Conservation (phyloP, 2,797 vertebrate genomes). For the Arrhamphus sclerolepis region DNA sequence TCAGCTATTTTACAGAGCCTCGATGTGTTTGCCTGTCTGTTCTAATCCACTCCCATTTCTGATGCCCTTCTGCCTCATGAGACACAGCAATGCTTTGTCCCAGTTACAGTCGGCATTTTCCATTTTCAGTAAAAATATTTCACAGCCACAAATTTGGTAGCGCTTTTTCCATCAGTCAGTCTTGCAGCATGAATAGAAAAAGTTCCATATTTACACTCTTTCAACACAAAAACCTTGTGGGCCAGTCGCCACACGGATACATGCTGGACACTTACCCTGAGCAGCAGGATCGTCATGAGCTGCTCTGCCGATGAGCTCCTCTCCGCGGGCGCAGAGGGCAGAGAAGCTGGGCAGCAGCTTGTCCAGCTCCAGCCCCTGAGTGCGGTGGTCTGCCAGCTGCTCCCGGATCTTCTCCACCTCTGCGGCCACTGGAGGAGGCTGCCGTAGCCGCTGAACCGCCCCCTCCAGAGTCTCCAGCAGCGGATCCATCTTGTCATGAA, state of each 20-base stretch:
- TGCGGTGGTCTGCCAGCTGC: constrained; percentile 93
- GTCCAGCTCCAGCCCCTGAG: constrained; percentile 91
- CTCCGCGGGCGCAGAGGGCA: constrained; percentile 90
- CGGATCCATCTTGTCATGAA: constrained; percentile 98
- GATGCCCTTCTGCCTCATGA: too few relatives aligned
- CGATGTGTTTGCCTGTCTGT: too few relatives aligned
- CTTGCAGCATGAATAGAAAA: too few relatives aligned
- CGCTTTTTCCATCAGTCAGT: too few relatives aligned
- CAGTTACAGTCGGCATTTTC: too few relatives aligned
- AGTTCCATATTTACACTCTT: too few relatives aligned
- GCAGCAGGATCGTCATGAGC: constrained; percentile 93
- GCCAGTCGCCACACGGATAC: background rate
- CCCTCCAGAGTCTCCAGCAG: constrained; percentile 94
- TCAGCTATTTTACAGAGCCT: constrained; percentile 9
- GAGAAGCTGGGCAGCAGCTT: constrained; percentile 97
- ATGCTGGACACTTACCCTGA: constrained; percentile 81
- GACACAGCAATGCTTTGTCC: too few relatives aligned
- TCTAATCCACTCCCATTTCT: too few relatives aligned
- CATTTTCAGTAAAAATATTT: too few relatives aligned
- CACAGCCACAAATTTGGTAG: too few relatives aligned
- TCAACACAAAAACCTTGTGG: too few relatives aligned
- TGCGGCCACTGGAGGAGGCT: constrained; percentile 93
- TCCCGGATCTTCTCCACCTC: constrained; percentile 99
- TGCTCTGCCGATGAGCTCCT: constrained; percentile 91
- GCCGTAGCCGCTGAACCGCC: constrained; percentile 88